Base-by-base conservation (phyloP, 2,888 invertebrate genomes). In the Ormia ochracea region DNA sequence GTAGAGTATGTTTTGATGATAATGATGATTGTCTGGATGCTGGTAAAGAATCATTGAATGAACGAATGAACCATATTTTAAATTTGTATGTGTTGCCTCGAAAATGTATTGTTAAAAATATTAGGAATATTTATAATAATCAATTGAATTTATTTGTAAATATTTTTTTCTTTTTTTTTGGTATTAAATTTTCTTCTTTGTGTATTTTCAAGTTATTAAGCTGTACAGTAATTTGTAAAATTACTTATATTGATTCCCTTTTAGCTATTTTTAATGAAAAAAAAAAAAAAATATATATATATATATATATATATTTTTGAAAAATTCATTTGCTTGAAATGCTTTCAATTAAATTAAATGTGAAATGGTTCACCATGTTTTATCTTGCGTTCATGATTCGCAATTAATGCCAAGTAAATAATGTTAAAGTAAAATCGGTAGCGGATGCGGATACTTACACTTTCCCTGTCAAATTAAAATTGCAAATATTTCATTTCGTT, bases 41-140 rank as follows among this genome's bases (percentile, higher is more conserved):
- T 61, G 17, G 17, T 28, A 52, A 26, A 26, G 23, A 45, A 48
- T 61, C 38, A 38, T 66, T 65, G 58, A 36, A 45, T n/a, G 33
- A 54, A 59, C 31, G 31, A 56, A 52, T 43, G 36, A 58, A 38
- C 38, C 58, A 36, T 41, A 52, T 48, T 31, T 19, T 58, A 10
- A 10, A 9, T 26, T 26, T 50, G 48, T 31, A 38, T 65, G 38
- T 19, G 31, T 61, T n/a, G 14, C 36, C 17, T 17, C 7, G 21
- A 36, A 43, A 12, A 38, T 52, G 50, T 48, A 26, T 26, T 41
- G 14, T 56, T 56, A 48, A 54, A 59, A 59, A 54, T 31, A 72
- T 78, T 73, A 36, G 56, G 68, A 78, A 56, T 73, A 74, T 78
- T 69, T 75, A 59, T 75, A 52, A 63, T 63, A 73, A 75, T 65